Evolutionary conservation across 2,888 invertebrate genomes (phyloP).

Genomic region (Spodoptera exigua): DNA sequence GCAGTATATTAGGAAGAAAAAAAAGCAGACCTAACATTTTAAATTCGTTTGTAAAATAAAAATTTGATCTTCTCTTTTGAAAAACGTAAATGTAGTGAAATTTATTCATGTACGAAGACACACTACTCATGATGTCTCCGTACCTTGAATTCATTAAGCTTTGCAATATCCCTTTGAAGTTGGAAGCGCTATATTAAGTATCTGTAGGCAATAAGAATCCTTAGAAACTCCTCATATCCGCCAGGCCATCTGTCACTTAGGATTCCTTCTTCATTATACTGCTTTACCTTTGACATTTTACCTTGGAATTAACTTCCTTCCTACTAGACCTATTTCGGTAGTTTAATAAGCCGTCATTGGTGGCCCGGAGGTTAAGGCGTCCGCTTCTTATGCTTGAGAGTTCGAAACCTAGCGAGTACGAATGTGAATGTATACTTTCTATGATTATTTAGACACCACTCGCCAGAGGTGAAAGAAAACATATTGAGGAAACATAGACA

Average conservation of each 20-base stretch:
- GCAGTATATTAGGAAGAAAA: slow-evolving; percentile 16
- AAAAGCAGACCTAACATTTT: slow-evolving; percentile 10
- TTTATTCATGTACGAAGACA: not conserved
- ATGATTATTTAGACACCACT: too few relatives aligned
- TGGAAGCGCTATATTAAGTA: slow-evolving; percentile 6
- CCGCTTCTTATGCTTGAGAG: too few relatives aligned
- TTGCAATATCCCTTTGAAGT: slow-evolving; percentile 5
- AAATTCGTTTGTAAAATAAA: not conserved
- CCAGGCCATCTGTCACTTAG: slow-evolving; percentile 16
- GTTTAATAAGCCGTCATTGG: too few relatives aligned
- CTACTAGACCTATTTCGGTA: not conserved
- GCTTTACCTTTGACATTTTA: slow-evolving; percentile 8
- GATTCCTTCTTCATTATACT: slow-evolving; percentile 11
- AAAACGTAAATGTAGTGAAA: not conserved
- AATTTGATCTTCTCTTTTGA: slow-evolving; percentile 4
- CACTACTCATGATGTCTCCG: not conserved
- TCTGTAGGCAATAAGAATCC: slow-evolving; percentile 1
- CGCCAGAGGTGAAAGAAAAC: too few relatives aligned
- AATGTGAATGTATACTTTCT: too few relatives aligned
- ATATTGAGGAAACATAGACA: too few relatives aligned
- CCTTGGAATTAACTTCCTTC: not conserved
- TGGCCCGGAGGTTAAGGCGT: too few relatives aligned
- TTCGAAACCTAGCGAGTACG: too few relatives aligned
- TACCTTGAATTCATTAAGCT: slow-evolving; percentile 7
- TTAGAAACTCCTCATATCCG: slow-evolving; percentile 27